Evolutionary conservation across 2,113 vertebrate species (phyloP).

Genomic region (Phyllostomus discolor): DNA sequence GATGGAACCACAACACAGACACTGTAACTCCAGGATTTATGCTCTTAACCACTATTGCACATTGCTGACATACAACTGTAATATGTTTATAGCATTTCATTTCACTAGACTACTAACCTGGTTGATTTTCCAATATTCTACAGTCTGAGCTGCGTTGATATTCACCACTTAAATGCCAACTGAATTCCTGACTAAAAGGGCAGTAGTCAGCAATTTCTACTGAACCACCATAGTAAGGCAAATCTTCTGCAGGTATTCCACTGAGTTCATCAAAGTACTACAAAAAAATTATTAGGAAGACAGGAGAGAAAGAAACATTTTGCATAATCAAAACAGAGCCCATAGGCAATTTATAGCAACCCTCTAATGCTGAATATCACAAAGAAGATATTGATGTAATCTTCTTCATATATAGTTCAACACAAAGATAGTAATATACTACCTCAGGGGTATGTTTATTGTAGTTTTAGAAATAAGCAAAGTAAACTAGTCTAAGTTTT

Average conservation of each 20-base stretch:
- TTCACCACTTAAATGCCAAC: conserved; percentile 95
- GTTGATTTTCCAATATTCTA: conserved; percentile 91
- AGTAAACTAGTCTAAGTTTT: neutral
- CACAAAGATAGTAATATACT: neutral
- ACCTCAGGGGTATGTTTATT: neutral
- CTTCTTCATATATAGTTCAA: neutral
- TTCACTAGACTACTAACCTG: conserved; percentile 81
- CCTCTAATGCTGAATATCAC: neutral
- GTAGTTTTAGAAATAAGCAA: conserved; percentile 19
- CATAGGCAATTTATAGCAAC: neutral
- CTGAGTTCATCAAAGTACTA: conserved; percentile 95
- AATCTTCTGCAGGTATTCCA: conserved; percentile 84
- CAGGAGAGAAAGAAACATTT: neutral
- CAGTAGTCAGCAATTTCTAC: conserved; percentile 98
- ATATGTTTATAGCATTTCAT: neutral
- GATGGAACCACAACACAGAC: neutral
- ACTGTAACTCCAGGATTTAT: neutral
- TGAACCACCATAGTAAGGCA: conserved; percentile 92
- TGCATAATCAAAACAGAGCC: neutral
- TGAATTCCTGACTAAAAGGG: conserved; percentile 98
- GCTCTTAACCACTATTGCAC: neutral
- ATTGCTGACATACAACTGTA: neutral
- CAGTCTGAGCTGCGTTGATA: conserved; percentile 97
- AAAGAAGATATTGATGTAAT: neutral
- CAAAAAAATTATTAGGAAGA: conserved; percentile 11